Evolutionary conservation across 2,113 vertebrate species (phyloP), one percentile per base, ranked within the genome.

Genomic region (Lonchura striata): DNA sequence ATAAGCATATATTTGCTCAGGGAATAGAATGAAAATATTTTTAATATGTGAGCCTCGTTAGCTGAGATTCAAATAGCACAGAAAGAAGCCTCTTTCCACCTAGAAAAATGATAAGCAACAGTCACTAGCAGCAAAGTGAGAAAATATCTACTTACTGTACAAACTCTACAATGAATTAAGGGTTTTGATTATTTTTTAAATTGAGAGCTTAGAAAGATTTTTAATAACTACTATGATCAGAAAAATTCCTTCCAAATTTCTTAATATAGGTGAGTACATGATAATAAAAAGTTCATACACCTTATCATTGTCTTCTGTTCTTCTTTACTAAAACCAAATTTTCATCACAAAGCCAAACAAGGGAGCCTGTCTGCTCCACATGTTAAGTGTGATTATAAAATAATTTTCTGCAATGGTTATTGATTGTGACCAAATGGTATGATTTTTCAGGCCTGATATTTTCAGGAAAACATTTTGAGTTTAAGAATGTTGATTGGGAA

Each of bases 151-250:
- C 39, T 89, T 52, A 44, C 30, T 56, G 21, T 46, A 76, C 57
- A 80, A 46, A 5, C 17, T 75, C 25, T 65, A 15, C 52, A 80
- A 93, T 93, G 79, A 93, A 97, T 97, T 93, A 94, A 91, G 87
- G 84, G 84, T 41, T 93, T 89, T 94, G n/a, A 25, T 82, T 50
- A 15, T n/a, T 56, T 91, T 91, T 76, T 35, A 39, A 85, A 89
- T 20, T 60, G 39, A 25, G 65, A 92, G 9, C 13, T 84, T 71
- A 68, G 21, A 72, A 88, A 82, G 37, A 33, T 79, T 75, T 86
- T 66, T 75, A 27, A 72, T 90, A 53, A 54, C 21, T 25, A 30
- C 10, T 47, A 3, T 18, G 10, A 44, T 41, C 75, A 83, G 63
- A 72, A 88, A 82, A 30, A 50, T 82, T 77, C 37, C 25, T 63